phyloP scores from a whole-genome alignment of 2,888 invertebrate species.

The Patella depressa region DNA sequence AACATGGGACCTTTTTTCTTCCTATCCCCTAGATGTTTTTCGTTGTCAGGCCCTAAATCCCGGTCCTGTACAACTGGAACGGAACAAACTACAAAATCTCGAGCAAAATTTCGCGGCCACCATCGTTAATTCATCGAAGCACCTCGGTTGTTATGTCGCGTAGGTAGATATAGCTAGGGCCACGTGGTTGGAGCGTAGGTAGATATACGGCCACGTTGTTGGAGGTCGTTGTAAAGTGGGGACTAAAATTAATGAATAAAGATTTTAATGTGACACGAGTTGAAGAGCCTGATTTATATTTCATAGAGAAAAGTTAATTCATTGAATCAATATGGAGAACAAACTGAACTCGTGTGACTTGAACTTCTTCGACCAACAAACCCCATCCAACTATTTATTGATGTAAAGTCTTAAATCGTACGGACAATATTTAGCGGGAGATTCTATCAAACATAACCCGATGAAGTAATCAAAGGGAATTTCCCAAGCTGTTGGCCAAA shows the following conservation, averaged over 20 bases:
- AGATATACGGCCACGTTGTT: too few species aligned
- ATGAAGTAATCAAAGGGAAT: conserved; percentile 3
- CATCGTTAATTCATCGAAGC: too few species aligned
- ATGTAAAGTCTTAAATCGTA: conserved; percentile 1
- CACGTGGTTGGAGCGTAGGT: too few species aligned
- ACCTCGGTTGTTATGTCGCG: too few species aligned
- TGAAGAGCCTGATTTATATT: neutral
- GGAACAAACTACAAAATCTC: too few species aligned
- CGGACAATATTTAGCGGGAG: conserved; percentile 6
- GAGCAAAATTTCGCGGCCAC: too few species aligned
- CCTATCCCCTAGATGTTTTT: too few species aligned
- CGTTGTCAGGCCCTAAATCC: too few species aligned
- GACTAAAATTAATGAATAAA: neutral
- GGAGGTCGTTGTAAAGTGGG: neutral
- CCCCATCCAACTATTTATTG: neutral
- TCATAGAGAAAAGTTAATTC: neutral
- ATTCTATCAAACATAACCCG: neutral
- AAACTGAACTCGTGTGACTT: neutral
- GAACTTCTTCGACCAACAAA: neutral
- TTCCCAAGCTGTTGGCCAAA: neutral
- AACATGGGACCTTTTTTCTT: too few species aligned
- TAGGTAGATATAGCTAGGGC: too few species aligned
- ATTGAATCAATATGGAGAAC: neutral
- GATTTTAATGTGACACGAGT: neutral
- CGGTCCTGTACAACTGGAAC: too few species aligned